Conservation (phyloP, 2,113 vertebrate genomes). For the Ameiurus melas region DNA sequence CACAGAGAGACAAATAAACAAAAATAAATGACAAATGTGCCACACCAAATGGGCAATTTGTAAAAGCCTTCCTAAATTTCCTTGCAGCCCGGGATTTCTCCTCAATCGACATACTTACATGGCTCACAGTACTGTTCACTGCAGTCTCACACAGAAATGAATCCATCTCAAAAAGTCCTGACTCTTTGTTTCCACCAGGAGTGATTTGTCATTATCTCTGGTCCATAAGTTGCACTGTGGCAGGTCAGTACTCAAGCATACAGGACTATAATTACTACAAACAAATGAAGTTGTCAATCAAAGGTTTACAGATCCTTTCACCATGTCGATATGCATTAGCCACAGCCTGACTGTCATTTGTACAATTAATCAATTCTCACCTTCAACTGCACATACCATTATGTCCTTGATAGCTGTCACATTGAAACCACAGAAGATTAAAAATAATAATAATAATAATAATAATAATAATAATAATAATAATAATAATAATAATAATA, state of each 20-base stretch:
- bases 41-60: not conserved
- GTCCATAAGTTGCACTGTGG: slow-evolving; percentile 56
- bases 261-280: slow-evolving; percentile 61
- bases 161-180: slow-evolving; percentile 34
- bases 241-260: slow-evolving; percentile 58
- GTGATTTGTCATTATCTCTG: slow-evolving; percentile 54
- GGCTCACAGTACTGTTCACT: not conserved
- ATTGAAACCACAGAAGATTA: slow-evolving; percentile 50
- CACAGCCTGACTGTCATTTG: slow-evolving; percentile 73
- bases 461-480: slow-evolving; percentile 5
- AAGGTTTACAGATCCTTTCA: slow-evolving; percentile 69
- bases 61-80: not conserved
- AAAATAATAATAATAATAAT: slow-evolving; percentile 11
- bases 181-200: slow-evolving; percentile 39
- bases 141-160: not conserved
- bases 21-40: slow-evolving; percentile 2
- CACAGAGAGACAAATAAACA: not conserved
- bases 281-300: slow-evolving; percentile 72
- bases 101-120: not conserved
- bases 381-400: slow-evolving; percentile 65
- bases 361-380: slow-evolving; percentile 74
- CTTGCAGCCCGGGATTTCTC: not conserved
- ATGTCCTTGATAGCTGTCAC: slow-evolving; percentile 64
- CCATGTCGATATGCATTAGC: slow-evolving; percentile 75
- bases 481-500: slow-evolving; percentile 2